A percentile compares a stretch with the other conserved stretches of the same genome.
Evolutionary conservation across 2,888 invertebrate species (phyloP).

Genomic region (Megalurothrips usitatus): DNA sequence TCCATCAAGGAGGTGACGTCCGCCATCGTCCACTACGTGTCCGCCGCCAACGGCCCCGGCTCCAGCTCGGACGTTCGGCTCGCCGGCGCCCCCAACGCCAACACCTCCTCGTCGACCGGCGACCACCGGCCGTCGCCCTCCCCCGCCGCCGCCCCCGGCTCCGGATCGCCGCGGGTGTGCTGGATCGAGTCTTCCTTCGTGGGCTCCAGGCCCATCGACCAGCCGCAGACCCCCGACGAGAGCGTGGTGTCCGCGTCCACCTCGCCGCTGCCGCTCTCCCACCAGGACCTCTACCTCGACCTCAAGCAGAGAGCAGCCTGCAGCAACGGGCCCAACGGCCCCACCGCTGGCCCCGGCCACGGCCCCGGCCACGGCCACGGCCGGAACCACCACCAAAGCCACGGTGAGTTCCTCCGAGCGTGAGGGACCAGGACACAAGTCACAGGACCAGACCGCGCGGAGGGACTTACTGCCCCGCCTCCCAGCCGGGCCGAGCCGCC

Average conservation of each 20-base stretch:
- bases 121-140: conserved; percentile 69
- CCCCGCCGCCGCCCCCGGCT: conserved; percentile 34
- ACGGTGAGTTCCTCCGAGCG: conserved; percentile 38
- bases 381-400: conserved; percentile 34
- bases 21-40: conserved; percentile 86
- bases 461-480: neutral
- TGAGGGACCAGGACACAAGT: neutral
- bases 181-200: conserved; percentile 93
- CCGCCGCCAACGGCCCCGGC: conserved; percentile 49
- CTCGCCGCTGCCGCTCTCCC: conserved; percentile 88
- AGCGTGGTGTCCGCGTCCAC: conserved; percentile 61
- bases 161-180: conserved; percentile 50
- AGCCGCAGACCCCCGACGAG: conserved; percentile 10
- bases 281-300: conserved; percentile 40
- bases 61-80: conserved; percentile 65
- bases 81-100: conserved; percentile 62
- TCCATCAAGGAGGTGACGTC: conserved; percentile 90
- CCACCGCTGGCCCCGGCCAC: neutral
- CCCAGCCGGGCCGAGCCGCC: neutral
- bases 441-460: conserved; percentile 24
- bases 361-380: conserved; percentile 21
- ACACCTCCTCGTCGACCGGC: conserved; percentile 51
- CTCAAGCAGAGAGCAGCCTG: conserved; percentile 37
- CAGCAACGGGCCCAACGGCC: conserved; percentile 36
- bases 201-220: conserved; percentile 51